Evolutionary conservation across 1,140 invertebrate species (phyloP), one percentile per base, ranked within the genome.

Genomic region (Drosophila ohnishii): DNA sequence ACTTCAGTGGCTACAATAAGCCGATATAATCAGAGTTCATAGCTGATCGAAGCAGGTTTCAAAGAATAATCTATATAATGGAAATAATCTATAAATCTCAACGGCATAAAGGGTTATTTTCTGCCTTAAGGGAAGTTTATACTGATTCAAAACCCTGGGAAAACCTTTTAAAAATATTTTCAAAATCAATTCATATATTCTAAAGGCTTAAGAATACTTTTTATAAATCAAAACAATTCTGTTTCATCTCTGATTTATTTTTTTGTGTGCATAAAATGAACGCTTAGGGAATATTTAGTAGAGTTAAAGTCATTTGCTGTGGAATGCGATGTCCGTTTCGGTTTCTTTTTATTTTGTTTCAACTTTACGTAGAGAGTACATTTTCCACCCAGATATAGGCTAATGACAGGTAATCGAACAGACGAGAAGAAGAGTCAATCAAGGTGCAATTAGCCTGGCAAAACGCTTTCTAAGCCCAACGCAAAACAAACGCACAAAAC

Each of bases 361-460:
- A 28, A 2, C 28, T 14, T 5, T 14, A 25, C 39, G 40, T 70
- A 35, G 51, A 59, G 61, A 39, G 30, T 48, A 22, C 14, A 8
- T 28, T 61, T 32, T 61, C 45, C 30, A 37, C 22, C 39, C 59
- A 51, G 45, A 51, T 67, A 69, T 66, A 37, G 66, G 64, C 78
- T 80, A 80, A 80, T 80, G 78, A 80, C 78, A 44, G 39, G 60
- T 42, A 75, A 64, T 58, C 74, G 73, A 71, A 70, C 50, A 22
- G 11, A 10, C 9, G 9, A 9, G 44, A 58, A 59, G 74, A 76
- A 77, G 81, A 86, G 83, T 87, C 83, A 79, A 86, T 86, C 83
- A 83, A 87, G 75, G 66, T 74, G 83, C 79, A 86, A 86, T 86
- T 86, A 86, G 84, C 42, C 56, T 5, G 32, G 51, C 51, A 53